Evolutionary conservation across 30 jellyfish, hydroid and myxozoan genomes (phyloP), one percentile per base, ranked within the genome.

Genomic region (Aurelia aurita complex sp. Pacific): DNA sequence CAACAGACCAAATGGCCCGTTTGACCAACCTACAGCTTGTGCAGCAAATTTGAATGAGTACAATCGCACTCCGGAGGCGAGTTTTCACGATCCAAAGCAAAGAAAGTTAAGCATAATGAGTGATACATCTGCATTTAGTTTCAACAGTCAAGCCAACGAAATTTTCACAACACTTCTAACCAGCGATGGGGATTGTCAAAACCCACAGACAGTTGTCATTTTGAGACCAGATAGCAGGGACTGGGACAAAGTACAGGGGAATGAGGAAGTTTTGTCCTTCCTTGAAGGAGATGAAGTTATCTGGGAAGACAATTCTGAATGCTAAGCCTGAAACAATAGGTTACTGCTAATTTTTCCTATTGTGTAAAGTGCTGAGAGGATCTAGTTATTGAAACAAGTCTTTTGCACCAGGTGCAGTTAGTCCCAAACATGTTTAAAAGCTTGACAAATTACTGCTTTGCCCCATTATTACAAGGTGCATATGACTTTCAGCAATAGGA

Each of bases 131-230:
- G 84, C 87, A 3, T 83, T 83, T 54, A 83, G 92, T 50, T 83
- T 83, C 75, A 67, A 77, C 69, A 83, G 92, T 42, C 82, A 83
- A 23, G 92, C 92, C 13, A 86, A 83, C 55, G 87, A 83, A 33
- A 83, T 76, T 2, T 83, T 72, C 69, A 17, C 52, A 40, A 51
- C 86, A 64, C 84, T 83, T 32, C 64, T 83, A 42, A 34, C 82
- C 12, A 75, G 64, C 15, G 76, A 77, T 17, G 92, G 74, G 69
- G 92, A 74, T 50, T 86, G 74, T 9, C 87, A 72, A 35, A 59
- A 69, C 1, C 51, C 36, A 57, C 65, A 5, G 36, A 29, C 40
- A 3, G 67, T 65, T 3, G 85, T 50, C 11, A 75, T 75, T 14
- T 69, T 73, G 83, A 51, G 83, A 53, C 50, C 69, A 42, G 71